These are phyloP conservation scores for Apostichopus leukothele DNA, from an alignment of 53 echinoderm and acorn worm genomes.

Conservation along the genomic window DNA sequence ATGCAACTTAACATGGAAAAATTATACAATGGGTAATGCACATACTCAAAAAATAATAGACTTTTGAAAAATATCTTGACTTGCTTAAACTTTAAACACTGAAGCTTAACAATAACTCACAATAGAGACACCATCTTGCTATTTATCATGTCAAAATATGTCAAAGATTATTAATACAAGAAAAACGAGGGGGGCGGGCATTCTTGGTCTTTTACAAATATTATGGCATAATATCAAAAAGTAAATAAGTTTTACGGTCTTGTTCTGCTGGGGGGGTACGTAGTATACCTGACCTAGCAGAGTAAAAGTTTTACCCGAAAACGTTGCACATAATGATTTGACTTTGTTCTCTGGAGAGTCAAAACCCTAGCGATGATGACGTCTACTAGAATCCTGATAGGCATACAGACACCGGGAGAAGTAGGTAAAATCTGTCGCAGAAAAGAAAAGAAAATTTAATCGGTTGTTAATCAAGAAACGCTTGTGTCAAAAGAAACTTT, in stretches of 20 bases:
- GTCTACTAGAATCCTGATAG: too few species aligned
- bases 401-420: too few species aligned
- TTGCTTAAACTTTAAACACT: not conserved
- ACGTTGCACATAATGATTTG: slow-evolving; percentile 35
- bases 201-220: slow-evolving; percentile 42
- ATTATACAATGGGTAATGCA: slow-evolving; percentile 42
- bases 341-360: slow-evolving; percentile 6
- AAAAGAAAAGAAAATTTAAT: too few species aligned
- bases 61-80: not conserved
- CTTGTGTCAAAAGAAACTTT: too few species aligned
- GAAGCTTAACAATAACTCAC: slow-evolving; percentile 28
- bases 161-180: not conserved
- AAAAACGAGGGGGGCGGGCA: not conserved
- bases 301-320: slow-evolving; percentile 11
- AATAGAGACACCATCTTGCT: not conserved
- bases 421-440: too few species aligned
- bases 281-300: not conserved
- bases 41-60: slow-evolving; percentile 30
- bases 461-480: too few species aligned
- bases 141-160: slow-evolving; percentile 21
- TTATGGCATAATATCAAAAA: slow-evolving; percentile 34
- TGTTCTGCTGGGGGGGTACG: not conserved
- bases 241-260: slow-evolving; percentile 23
- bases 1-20: slow-evolving; percentile 30
- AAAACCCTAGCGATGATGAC: not conserved